Evolutionary conservation across 1,140 invertebrate species (phyloP).

Genomic region (Drosophila persimilis): DNA sequence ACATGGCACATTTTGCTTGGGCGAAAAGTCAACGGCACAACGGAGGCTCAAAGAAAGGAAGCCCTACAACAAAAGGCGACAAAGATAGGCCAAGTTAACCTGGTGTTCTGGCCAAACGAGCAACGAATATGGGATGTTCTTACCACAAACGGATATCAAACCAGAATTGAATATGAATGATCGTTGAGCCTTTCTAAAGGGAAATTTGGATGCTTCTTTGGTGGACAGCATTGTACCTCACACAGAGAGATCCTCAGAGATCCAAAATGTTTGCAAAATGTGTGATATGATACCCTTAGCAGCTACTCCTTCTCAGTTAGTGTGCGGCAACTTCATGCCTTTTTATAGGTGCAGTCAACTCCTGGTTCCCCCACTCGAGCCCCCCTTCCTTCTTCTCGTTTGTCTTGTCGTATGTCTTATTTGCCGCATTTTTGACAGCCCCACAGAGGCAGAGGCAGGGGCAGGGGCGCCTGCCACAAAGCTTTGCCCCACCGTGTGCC

Average conservation of each 20-base stretch:
- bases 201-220: too few relatives aligned
- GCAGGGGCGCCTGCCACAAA: too few relatives aligned
- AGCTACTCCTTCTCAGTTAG: neutral
- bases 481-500: neutral
- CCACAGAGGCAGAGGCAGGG: neutral
- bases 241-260: too few relatives aligned
- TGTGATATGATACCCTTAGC: too few relatives aligned
- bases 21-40: slow-evolving; percentile 55
- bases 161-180: too few relatives aligned
- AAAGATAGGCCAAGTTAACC: slow-evolving; percentile 38
- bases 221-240: too few relatives aligned
- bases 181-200: too few relatives aligned
- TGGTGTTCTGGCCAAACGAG: neutral
- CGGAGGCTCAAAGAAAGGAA: slow-evolving; percentile 35
- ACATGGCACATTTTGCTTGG: slow-evolving; percentile 56
- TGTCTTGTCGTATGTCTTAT: slow-evolving; percentile 45
- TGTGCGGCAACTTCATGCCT: slow-evolving; percentile 17
- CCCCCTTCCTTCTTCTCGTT: neutral
- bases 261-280: too few relatives aligned
- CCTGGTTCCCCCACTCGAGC: neutral
- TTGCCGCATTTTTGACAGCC: slow-evolving; percentile 67
- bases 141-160: too few relatives aligned
- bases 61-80: slow-evolving; percentile 30
- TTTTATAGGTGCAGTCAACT: slow-evolving; percentile 8
- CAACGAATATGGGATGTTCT: slow-evolving; percentile 1